Evolutionary conservation across 1,140 invertebrate genomes (phyloP).

Genomic region (Drosophila sp.): DNA sequence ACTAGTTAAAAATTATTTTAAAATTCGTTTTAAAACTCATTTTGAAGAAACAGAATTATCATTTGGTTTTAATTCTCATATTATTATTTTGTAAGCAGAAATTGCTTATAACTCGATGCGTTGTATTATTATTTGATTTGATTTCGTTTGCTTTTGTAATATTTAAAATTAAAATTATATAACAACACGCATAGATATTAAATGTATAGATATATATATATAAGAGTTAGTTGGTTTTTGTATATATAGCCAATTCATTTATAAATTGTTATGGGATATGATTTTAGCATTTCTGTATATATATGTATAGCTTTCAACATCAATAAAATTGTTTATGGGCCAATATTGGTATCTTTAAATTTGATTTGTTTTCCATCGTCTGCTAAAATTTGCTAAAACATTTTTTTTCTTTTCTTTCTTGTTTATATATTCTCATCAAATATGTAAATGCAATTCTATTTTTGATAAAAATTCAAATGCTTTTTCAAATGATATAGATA

Average conservation of each 20-base stretch:
- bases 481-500: constrained; percentile 33
- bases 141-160: constrained; percentile 58
- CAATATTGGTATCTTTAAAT: constrained; percentile 55
- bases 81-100: constrained; percentile 70
- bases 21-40: constrained; percentile 42
- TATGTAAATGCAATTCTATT: constrained; percentile 59
- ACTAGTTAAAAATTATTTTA: constrained; percentile 58
- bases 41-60: constrained; percentile 28
- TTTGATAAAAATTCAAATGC: constrained; percentile 25
- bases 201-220: constrained; percentile 53
- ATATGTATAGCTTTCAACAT: constrained; percentile 63
- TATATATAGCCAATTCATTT: constrained; percentile 68
- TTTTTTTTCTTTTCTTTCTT: constrained; percentile 45
- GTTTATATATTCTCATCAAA: constrained; percentile 9
- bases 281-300: constrained; percentile 63
- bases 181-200: constrained; percentile 68
- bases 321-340: constrained; percentile 75
- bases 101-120: constrained; percentile 73
- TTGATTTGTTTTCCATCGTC: constrained; percentile 31
- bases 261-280: constrained; percentile 66
- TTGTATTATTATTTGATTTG: constrained; percentile 73
- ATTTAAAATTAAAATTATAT: constrained; percentile 73
- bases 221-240: constrained; percentile 26
- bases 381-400: constrained; percentile 77
- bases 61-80: constrained; percentile 30